Evolutionary conservation across 1,140 invertebrate species (phyloP), one percentile per base, ranked within the genome.

Genomic region (Monochamus saltuarius): DNA sequence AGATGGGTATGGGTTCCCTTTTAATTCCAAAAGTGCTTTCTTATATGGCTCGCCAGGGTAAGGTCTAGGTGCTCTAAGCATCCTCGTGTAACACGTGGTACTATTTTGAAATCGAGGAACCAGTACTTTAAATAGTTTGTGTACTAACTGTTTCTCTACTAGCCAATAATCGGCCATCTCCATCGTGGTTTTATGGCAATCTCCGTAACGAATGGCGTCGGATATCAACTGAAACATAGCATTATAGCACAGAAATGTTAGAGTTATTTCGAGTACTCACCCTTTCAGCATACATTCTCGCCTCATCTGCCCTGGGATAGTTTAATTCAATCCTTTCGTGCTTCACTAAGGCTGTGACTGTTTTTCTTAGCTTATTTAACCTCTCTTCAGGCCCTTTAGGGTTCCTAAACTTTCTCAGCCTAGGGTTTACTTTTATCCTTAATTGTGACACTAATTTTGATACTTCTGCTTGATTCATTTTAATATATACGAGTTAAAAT

Each of bases 121-220:
- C 13, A 96, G 75, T 13, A 96, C 93, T 84, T 97, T 95, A 69
- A 97, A 97, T 38, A 97, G 76, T 80, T 97, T 97, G 68, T 95
- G 92, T 4, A 97, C 80, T 10, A 94, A 77, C 75, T 94, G 89
- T 72, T 96, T 96, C 66, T 97, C 94, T 51, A 87, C 66, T 38
- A 97, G 76, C 91, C 92, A 97, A 77, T 84, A 96, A 73, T 92
- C 85, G 14, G 93, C 93, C 73, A 89, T 79, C 67, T 95, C 90
- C 93, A 97, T 96, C 7, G 91, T 96, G 55, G 85, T 82, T 73
- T 83, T 84, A 69, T 96, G 87, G 35, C 82, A 81, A 73, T 94
- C 91, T 9, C 95, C 94, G 85, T 95, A 79, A 9, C 87, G 82
- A 36, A 95, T 86, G 13, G 94, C 94, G 78, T 95, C 89, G 4